Percentiles rank a stretch among this genome's conserved stretches.
Evolutionary conservation across 2,797 vertebrate species (phyloP).

Genomic region (Antrozous pallidus): DNA sequence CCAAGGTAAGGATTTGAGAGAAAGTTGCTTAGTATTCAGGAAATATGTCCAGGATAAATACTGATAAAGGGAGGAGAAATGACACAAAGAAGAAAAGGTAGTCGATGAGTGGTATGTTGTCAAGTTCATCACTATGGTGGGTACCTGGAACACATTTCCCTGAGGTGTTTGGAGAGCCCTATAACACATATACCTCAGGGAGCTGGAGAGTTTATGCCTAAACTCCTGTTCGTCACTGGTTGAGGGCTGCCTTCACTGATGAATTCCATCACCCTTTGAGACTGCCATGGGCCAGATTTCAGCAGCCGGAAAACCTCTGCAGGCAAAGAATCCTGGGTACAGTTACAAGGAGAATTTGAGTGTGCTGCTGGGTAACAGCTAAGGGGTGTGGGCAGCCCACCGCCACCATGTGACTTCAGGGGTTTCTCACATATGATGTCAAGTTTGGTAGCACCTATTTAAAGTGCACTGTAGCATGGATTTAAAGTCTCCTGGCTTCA

Average conservation of each 20-base stretch:
- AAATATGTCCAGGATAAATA: background rate
- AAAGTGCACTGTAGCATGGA: background rate
- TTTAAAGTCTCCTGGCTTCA: background rate
- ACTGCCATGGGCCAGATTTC: background rate
- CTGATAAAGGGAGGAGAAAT: background rate
- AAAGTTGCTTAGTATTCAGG: background rate
- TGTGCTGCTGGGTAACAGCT: background rate
- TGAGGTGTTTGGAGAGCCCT: background rate
- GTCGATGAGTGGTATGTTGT: too few relatives aligned
- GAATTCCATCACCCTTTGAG: background rate
- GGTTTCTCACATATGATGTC: background rate
- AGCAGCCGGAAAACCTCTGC: background rate
- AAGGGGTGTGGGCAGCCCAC: background rate
- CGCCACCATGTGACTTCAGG: background rate
- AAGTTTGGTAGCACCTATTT: background rate
- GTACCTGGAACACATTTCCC: background rate
- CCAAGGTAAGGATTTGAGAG: background rate
- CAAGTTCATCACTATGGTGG: too few relatives aligned
- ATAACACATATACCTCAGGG: background rate
- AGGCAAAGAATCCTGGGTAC: background rate
- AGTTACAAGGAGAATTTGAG: background rate
- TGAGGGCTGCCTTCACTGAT: background rate
- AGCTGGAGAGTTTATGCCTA: background rate
- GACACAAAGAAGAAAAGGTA: background rate
- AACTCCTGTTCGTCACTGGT: background rate